Conservation (phyloP, 1,140 invertebrate species). For the Coelopa frigida region DNA sequence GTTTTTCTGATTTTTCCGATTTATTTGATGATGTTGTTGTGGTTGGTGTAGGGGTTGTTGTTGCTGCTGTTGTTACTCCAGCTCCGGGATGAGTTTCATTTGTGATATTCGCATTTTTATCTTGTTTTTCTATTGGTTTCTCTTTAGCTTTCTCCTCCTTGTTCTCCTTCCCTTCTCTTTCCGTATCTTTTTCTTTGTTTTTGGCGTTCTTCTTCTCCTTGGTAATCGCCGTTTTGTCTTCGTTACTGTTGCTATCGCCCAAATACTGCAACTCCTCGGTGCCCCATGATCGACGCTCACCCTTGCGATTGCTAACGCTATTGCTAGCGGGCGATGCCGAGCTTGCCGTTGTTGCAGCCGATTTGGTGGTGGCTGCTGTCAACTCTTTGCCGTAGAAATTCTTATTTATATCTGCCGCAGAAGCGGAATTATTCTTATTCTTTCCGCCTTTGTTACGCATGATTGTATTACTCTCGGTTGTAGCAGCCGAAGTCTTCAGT, state of each 20-base stretch:
- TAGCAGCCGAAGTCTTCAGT: conserved; percentile 37
- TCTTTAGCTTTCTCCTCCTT: conserved; percentile 9
- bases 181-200: conserved; percentile 8
- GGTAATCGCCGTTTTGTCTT: background rate
- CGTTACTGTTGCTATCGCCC: conserved; percentile 17
- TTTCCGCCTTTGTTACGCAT: conserved; percentile 40
- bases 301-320: conserved; percentile 23
- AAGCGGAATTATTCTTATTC: conserved; percentile 15
- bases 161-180: conserved; percentile 10
- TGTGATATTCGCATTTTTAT: background rate
- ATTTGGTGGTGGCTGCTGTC: background rate
- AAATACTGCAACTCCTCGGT: conserved; percentile 49
- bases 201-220: too few relatives aligned
- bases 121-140: conserved; percentile 5
- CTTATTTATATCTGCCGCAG: conserved; percentile 14
- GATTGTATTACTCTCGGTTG: conserved; percentile 43
- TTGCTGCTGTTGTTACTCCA: conserved; percentile 9
- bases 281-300: conserved; percentile 56
- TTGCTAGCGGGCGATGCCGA: too few relatives aligned
- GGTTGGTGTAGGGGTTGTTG: background rate
- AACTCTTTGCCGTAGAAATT: conserved; percentile 21
- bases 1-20: conserved; percentile 11
- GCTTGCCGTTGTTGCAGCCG: conserved; percentile 18
- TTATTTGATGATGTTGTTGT: conserved; percentile 1
- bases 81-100: background rate